A percentile compares a stretch with the other conserved stretches of the same genome.
Conservation (phyloP, 2,888 invertebrate species). For the Byasa hedistus region DNA sequence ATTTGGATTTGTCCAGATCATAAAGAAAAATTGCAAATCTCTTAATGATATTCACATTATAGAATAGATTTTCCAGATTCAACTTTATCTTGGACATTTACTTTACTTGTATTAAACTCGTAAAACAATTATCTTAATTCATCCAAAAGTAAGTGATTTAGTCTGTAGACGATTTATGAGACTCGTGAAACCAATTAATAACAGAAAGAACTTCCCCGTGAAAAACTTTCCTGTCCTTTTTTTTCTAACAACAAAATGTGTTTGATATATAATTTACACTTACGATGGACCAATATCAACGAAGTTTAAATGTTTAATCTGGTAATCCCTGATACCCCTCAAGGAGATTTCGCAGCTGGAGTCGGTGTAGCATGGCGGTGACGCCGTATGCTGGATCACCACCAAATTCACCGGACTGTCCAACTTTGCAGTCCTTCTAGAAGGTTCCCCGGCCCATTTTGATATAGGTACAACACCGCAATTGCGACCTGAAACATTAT, state of each 20-base stretch:
- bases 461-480: conserved; percentile 49
- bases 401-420: conserved; percentile 69
- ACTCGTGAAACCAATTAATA: too few relatives aligned
- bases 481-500: conserved; percentile 35
- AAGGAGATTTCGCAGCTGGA: conserved; percentile 60
- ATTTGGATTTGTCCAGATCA: too few relatives aligned
- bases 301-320: conserved; percentile 69
- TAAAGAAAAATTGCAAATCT: too few relatives aligned
- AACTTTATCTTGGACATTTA: too few relatives aligned
- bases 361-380: conserved; percentile 63
- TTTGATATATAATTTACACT: conserved; percentile 39
- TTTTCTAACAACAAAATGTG: background rate
- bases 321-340: conserved; percentile 72
- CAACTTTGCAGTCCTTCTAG: conserved; percentile 41
- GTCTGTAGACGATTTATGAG: too few relatives aligned
- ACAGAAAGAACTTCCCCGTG: too few relatives aligned
- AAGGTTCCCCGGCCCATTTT: conserved; percentile 48
- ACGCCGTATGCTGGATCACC: conserved; percentile 80
- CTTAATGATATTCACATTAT: too few relatives aligned
- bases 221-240: too few relatives aligned
- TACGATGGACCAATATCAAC: conserved; percentile 82
- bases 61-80: too few relatives aligned
- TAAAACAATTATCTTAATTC: too few relatives aligned
- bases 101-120: too few relatives aligned
- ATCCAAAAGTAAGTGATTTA: too few relatives aligned